Evolutionary conservation across 2,797 vertebrate genomes (phyloP).

Genomic region (Odontamblyopus lacepedii): DNA sequence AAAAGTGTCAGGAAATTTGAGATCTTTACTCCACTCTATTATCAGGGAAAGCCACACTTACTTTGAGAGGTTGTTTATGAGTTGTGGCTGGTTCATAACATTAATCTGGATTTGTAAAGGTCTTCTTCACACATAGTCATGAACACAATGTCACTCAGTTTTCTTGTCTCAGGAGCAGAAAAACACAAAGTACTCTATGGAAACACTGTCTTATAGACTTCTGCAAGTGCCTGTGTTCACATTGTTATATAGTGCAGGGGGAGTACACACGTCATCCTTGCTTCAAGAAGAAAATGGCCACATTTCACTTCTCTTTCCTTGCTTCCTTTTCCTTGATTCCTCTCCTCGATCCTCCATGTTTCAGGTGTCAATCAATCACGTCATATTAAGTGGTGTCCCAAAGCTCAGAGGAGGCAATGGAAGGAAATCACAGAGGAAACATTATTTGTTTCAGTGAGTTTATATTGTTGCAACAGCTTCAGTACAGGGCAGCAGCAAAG

Average conservation of each 20-base stretch:
- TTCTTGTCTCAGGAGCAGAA: slow-evolving; percentile 16
- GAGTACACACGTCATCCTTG: background rate
- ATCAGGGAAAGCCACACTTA: slow-evolving; percentile 31
- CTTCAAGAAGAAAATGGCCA: background rate
- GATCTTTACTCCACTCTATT: slow-evolving; percentile 11
- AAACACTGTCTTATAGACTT: background rate
- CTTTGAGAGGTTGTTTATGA: slow-evolving; percentile 34
- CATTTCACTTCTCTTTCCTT: no score
- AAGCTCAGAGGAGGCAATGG: no score
- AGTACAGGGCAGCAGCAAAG: no score
- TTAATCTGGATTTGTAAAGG: slow-evolving; percentile 63
- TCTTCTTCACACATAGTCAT: slow-evolving; percentile 53
- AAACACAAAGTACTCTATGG: background rate
- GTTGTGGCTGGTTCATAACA: slow-evolving; percentile 26
- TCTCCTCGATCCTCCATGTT: no score
- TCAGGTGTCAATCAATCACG: no score
- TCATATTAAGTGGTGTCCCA: no score
- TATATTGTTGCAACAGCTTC: no score
- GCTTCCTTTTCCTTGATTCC: no score
- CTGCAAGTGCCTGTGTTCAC: background rate
- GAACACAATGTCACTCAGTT: slow-evolving; percentile 21
- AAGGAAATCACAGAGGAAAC: no score
- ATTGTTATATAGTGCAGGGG: no score
- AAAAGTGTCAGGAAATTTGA: slow-evolving; percentile 23
- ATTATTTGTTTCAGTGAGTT: no score